Evolutionary conservation across 2,888 invertebrate species (phyloP).

Genomic region (Sipha maydis): DNA sequence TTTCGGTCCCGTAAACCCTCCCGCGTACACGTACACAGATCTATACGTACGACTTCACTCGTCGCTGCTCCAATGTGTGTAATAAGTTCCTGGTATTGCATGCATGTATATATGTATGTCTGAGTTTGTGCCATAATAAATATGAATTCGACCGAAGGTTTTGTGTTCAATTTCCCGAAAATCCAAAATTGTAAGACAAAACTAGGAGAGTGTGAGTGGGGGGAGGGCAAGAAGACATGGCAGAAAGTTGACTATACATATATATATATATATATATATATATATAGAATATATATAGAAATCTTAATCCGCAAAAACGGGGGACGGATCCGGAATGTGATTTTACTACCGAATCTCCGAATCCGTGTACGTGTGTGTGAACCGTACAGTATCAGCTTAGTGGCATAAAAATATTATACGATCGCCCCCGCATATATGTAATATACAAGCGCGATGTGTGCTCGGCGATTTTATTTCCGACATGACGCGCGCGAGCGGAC

Average conservation of each 20-base stretch:
- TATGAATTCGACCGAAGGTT: constrained; percentile 15
- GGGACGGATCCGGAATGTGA: constrained; percentile 47
- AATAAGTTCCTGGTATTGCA: background rate
- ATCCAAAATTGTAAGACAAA: constrained; percentile 16
- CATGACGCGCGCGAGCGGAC: constrained; percentile 10
- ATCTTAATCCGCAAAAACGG: constrained; percentile 44
- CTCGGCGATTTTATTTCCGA: constrained; percentile 49
- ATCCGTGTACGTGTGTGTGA: background rate
- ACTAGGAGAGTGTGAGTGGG: background rate
- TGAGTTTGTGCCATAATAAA: constrained; percentile 17
- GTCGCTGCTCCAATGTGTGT: no score
- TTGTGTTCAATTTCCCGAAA: constrained; percentile 17
- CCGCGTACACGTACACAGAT: background rate
- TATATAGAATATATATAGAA: no score
- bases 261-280: background rate
- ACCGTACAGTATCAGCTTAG: constrained; percentile 2
- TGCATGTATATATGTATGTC: background rate
- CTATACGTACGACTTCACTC: background rate
- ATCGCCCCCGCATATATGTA: constrained; percentile 4
- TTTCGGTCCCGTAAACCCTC: background rate
- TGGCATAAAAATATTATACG: constrained; percentile 60
- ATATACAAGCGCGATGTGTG: background rate
- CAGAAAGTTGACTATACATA: background rate
- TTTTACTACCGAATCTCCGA: constrained; percentile 46
- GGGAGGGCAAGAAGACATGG: background rate